Base-by-base conservation (phyloP, 1,140 invertebrate genomes). In the Ridgeia piscesae region DNA sequence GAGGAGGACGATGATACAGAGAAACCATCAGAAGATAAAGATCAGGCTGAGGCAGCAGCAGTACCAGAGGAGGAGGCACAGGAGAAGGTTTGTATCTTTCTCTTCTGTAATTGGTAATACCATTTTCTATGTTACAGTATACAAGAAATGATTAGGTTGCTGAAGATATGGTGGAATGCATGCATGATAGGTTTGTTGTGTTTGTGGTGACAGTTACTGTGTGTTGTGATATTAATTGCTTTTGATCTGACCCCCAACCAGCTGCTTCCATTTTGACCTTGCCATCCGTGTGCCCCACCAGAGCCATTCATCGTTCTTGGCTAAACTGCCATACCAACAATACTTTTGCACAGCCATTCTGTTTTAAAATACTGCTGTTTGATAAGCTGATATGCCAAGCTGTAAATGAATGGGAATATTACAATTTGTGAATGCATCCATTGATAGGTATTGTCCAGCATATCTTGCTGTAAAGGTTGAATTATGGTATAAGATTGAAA, bases 141-240 rank as follows among this genome's bases (percentile, higher is more conserved):
- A 27, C 27, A 21, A 77, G 27, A 31, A 77, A 77, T 27, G 58
- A 31, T 77, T 31, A 21, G 27, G 58, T 42, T 42, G 42, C 42
- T 42, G 42, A 42, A 42, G 2, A 77, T 77, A 21, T 11, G 21
- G 21, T 8, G 48, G 8, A 21, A 50, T 21, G 58, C 6, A 77
- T 77, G 58, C 58, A 77, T 77, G 58, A 42, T 77, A 77, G 58
- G 58, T 77, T 17, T 77, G 58, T 77, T 21, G 58, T 77, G 58
- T 9, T 77, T 77, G 58, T 77, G 58, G 11, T 21, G 58, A 77
- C 58, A 77, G 58, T 77, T 77, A 77, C 58, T 77, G 58, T 31
- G 58, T 77, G 58, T 77, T 77, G 58, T 77, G 58, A 77, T 77
- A 77, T 77, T 77, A 77, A 77, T 77, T 77, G 58, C 58, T 77